Conservation (phyloP, 2,888 invertebrate genomes). For the Leptothorax acervorum region DNA sequence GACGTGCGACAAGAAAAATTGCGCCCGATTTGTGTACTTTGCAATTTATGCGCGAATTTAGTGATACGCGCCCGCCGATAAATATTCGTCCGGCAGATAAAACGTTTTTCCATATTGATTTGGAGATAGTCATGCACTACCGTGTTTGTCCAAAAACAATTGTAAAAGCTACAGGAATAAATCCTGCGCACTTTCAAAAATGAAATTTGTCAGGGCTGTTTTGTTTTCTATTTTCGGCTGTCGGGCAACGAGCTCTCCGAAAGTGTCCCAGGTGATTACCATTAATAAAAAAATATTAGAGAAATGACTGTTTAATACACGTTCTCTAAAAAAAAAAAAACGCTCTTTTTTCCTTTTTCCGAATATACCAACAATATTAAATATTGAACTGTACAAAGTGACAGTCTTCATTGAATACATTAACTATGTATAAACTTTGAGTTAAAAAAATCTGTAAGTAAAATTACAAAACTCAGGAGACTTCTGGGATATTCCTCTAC, state of each 20-base stretch:
- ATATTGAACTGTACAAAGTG: background rate
- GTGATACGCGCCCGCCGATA: constrained; percentile 40
- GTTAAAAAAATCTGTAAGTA: background rate
- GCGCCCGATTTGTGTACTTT: constrained; percentile 49
- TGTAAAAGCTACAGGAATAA: constrained; percentile 36
- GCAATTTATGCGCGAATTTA: constrained; percentile 55
- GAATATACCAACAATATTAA: background rate
- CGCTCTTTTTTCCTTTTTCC: background rate
- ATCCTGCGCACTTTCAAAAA: constrained; percentile 45
- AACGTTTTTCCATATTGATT: constrained; percentile 49
- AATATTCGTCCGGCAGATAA: constrained; percentile 34
- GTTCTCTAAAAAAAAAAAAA: background rate
- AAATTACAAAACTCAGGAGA: background rate
- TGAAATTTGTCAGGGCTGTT: constrained; percentile 31
- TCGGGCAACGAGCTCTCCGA: constrained; percentile 1
- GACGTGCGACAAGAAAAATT: constrained; percentile 53
- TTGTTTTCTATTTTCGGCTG: constrained; percentile 16
- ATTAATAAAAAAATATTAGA: constrained; percentile 30
- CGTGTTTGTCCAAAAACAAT: constrained; percentile 39
- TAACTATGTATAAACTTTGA: background rate
- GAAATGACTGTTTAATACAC: background rate
- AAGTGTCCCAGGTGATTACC: background rate
- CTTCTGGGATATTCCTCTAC: background rate
- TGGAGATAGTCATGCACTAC: constrained; percentile 33
- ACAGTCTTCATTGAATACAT: background rate